phyloP scores from a whole-genome alignment of 2,113 vertebrate genomes.

The Euleptes europaea region DNA sequence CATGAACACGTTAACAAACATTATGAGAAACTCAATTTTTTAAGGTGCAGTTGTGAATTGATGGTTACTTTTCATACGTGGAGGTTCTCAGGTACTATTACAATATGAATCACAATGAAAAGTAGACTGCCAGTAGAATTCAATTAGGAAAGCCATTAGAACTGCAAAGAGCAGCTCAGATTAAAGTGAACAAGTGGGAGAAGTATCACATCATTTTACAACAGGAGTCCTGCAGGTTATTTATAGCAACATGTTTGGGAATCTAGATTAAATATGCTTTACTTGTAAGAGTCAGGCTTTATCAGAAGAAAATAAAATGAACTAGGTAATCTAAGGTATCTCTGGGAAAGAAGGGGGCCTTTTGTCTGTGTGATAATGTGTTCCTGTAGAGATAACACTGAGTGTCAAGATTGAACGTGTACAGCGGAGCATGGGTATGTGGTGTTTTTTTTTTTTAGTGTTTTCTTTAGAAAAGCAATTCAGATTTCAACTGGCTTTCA shows the following conservation, averaged over 20 bases:
- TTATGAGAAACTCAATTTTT: background rate
- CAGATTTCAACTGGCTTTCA: background rate
- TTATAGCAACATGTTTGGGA: slow-evolving; percentile 44
- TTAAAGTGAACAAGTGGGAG: slow-evolving; percentile 17
- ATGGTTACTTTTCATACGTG: background rate
- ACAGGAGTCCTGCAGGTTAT: background rate
- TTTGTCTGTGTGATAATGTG: background rate
- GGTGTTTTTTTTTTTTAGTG: background rate
- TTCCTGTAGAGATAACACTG: background rate
- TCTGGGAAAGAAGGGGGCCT: slow-evolving; percentile 3
- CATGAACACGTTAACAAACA: background rate
- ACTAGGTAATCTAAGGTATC: slow-evolving; percentile 4
- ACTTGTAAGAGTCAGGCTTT: slow-evolving; percentile 19
- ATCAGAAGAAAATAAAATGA: slow-evolving; percentile 18
- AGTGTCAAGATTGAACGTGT: background rate
- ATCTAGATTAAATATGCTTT: slow-evolving; percentile 8
- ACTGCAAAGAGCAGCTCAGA: slow-evolving; percentile 3
- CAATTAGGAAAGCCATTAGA: slow-evolving; percentile 25
- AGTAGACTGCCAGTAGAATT: slow-evolving; percentile 11
- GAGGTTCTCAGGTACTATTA: background rate
- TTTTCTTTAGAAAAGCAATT: slow-evolving; percentile 13
- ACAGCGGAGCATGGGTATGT: background rate
- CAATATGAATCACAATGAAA: background rate
- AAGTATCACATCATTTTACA: slow-evolving; percentile 9
- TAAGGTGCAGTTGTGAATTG: background rate